Evolutionary conservation across 2,797 vertebrate species (phyloP).

Genomic region (Syngnathus rostellatus): DNA sequence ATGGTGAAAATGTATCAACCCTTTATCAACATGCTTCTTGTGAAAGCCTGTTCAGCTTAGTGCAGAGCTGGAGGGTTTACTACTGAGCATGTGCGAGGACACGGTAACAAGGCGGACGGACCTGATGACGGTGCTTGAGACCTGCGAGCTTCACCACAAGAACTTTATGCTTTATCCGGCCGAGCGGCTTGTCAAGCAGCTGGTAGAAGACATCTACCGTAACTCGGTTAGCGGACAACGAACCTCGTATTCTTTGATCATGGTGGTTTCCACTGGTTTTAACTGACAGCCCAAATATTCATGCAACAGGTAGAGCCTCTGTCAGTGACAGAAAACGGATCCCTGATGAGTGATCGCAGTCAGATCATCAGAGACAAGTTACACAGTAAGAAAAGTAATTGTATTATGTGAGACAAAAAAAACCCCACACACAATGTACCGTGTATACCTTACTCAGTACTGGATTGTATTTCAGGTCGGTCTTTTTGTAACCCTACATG

Average conservation of each 20-base stretch:
- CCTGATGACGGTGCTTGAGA: constrained; percentile 70
- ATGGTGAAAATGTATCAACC: background rate
- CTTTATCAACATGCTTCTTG: background rate
- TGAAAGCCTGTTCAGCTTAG: constrained; percentile 73
- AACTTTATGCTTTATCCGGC: constrained; percentile 57
- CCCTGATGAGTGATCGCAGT: constrained; percentile 69
- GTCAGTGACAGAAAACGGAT: constrained; percentile 58
- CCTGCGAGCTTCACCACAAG: constrained; percentile 68
- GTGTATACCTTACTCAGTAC: background rate
- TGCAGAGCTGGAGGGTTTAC: constrained; percentile 67
- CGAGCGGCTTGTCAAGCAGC: constrained; percentile 61
- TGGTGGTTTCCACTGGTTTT: background rate
- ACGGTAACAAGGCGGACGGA: constrained; percentile 56
- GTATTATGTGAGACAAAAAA: background rate
- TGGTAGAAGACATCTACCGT: constrained; percentile 71
- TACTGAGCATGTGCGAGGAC: constrained; percentile 84
- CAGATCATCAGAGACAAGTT: constrained; percentile 77
- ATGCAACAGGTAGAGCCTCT: constrained; percentile 63
- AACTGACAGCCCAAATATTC: constrained; percentile 15
- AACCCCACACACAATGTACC: background rate
- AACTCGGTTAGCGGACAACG: constrained; percentile 43
- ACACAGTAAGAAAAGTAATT: constrained; percentile 48
- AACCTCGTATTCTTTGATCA: background rate
- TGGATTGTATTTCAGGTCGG: constrained; percentile 37
- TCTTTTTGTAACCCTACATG: constrained; percentile 46